Conservation (phyloP, 2,797 vertebrate species). For the Pagetopsis macropterus region DNA sequence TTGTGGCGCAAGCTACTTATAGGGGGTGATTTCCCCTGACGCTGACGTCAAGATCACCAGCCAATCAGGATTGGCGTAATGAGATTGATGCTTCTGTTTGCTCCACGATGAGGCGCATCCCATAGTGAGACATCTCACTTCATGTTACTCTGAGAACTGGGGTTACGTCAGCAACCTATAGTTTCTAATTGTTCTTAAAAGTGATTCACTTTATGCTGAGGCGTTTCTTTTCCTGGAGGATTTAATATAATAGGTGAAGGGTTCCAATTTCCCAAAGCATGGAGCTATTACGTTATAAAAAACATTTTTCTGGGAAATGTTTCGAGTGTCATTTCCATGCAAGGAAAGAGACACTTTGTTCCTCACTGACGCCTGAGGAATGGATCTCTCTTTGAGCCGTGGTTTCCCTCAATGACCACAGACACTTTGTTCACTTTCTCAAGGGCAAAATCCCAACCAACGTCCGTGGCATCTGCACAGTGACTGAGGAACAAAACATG, state of each 20-base stretch:
- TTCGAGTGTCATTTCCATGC: constrained; percentile 47
- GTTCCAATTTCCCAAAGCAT: constrained; percentile 37
- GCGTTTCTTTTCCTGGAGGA: constrained; percentile 10
- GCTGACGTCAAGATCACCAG: too few relatives aligned
- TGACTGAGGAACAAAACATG: constrained; percentile 65
- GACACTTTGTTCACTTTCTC: constrained; percentile 73
- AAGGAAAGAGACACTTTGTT: constrained; percentile 61
- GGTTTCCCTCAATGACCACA: constrained; percentile 62
- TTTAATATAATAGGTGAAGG: constrained; percentile 35
- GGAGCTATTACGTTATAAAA: constrained; percentile 29
- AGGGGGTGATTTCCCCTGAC: too few relatives aligned
- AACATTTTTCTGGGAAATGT: constrained; percentile 52
- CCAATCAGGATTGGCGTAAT: too few relatives aligned
- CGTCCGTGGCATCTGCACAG: constrained; percentile 36
- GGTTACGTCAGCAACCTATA: too few relatives aligned
- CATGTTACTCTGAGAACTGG: too few relatives aligned
- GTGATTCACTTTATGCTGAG: background rate
- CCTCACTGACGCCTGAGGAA: constrained; percentile 47
- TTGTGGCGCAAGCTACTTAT: too few relatives aligned
- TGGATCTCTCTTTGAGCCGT: constrained; percentile 55
- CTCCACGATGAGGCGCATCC: too few relatives aligned
- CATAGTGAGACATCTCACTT: too few relatives aligned
- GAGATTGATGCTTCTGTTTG: too few relatives aligned
- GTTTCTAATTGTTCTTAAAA: constrained; percentile 5
- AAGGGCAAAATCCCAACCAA: constrained; percentile 62